phyloP scores from a whole-genome alignment of 2,888 invertebrate species.

The Lasioglossum malachurum region DNA sequence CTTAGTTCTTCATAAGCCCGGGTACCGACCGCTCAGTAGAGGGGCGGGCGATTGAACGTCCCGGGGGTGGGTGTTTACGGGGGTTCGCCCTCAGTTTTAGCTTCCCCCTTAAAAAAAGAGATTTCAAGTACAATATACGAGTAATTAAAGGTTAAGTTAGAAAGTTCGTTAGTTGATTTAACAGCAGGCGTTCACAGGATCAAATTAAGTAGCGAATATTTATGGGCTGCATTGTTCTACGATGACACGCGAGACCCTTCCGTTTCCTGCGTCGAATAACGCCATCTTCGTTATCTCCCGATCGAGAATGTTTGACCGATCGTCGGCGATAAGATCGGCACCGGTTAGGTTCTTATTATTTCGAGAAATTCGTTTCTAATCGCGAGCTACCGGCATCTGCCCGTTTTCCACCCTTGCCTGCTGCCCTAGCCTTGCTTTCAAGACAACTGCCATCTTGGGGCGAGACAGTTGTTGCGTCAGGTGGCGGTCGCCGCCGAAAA shows the following conservation, averaged over 20 bases:
- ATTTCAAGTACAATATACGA: too few relatives aligned
- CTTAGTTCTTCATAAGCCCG: too few relatives aligned
- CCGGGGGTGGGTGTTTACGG: too few relatives aligned
- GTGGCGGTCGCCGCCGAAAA: conserved; percentile 78
- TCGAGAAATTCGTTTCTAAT: conserved; percentile 73
- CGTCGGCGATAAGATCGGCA: conserved; percentile 41
- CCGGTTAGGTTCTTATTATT: conserved; percentile 51
- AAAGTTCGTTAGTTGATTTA: too few relatives aligned
- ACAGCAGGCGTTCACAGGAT: too few relatives aligned
- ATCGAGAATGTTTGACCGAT: conserved; percentile 53
- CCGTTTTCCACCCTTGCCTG: conserved; percentile 70
- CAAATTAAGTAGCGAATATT: conserved; percentile 42
- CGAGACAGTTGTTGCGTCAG: conserved; percentile 82
- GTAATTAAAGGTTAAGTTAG: too few relatives aligned
- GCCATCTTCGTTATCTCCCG: conserved; percentile 39
- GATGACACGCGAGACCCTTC: conserved; percentile 19
- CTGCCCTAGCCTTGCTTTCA: conserved; percentile 64
- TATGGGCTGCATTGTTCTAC: background rate
- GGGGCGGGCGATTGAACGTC: too few relatives aligned
- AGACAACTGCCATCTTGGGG: conserved; percentile 78
- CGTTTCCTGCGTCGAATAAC: background rate
- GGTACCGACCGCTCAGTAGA: too few relatives aligned
- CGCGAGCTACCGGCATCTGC: conserved; percentile 73
- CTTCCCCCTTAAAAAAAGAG: too few relatives aligned
- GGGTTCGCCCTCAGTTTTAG: too few relatives aligned